A percentile compares a stretch with the other conserved stretches of the same genome.
phyloP scores from a whole-genome alignment of 2,797 vertebrate genomes.

The Karalla daura region DNA sequence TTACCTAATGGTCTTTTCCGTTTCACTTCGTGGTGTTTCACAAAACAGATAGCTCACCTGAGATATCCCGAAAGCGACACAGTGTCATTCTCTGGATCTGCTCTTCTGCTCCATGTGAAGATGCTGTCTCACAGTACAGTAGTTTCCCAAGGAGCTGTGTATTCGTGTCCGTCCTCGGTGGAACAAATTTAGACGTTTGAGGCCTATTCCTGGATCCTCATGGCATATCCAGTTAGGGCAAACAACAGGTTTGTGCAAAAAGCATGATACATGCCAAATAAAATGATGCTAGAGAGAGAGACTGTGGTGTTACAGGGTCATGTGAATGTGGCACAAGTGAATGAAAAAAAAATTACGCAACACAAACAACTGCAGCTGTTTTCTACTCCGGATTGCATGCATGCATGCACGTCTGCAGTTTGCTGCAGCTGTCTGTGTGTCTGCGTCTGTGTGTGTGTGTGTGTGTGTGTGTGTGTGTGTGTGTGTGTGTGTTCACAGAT shows the following conservation, averaged over 20 bases:
- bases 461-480: constrained; percentile 8
- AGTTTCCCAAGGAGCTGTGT: background rate
- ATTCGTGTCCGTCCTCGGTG: background rate
- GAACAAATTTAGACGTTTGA: background rate
- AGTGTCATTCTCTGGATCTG: too few relatives aligned
- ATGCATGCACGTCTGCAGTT: constrained; percentile 47
- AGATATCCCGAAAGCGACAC: background rate
- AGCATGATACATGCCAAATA: background rate
- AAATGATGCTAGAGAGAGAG: background rate
- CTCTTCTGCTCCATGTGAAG: background rate
- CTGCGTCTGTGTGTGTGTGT: background rate
- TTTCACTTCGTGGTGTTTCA: constrained; percentile 15
- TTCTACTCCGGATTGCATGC: constrained; percentile 7
- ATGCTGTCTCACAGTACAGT: background rate
- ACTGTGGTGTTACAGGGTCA: background rate
- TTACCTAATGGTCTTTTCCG: constrained; percentile 19
- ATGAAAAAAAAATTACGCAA: constrained; percentile 31
- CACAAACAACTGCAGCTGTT: constrained; percentile 2
- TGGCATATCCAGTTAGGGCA: background rate
- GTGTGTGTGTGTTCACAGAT: constrained; percentile 42
- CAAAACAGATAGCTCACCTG: background rate
- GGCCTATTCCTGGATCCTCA: background rate
- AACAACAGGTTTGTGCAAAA: background rate
- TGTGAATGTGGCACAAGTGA: constrained; percentile 11
- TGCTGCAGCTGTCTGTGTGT: constrained; percentile 35